Conservation (phyloP, 2,888 invertebrate genomes). For the Beris morrisii region DNA sequence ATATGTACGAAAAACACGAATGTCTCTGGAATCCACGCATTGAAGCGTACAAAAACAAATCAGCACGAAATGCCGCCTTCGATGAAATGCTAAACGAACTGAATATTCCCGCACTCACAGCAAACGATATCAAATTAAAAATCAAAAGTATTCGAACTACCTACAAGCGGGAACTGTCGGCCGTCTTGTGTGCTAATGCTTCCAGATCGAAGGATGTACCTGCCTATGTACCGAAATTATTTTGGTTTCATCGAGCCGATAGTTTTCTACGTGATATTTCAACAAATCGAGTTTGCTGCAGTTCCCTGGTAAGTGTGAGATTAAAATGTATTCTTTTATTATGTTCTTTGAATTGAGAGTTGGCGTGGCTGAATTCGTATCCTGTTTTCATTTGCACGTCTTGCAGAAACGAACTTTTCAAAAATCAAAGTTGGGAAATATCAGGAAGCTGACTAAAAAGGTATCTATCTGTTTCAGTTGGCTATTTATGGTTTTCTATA, state of each 20-base stretch:
- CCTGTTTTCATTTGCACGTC: no score
- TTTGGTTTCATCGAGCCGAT: slow-evolving; percentile 50
- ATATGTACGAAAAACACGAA: slow-evolving; percentile 49
- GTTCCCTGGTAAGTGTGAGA: slow-evolving; percentile 3
- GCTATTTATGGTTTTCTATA: no score
- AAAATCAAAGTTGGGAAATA: no score
- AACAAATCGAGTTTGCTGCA: slow-evolving; percentile 28
- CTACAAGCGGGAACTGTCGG: slow-evolving; percentile 50
- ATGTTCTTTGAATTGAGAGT: neutral
- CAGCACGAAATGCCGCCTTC: slow-evolving; percentile 48
- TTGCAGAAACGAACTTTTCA: no score
- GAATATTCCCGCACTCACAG: slow-evolving; percentile 47
- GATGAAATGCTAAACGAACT: slow-evolving; percentile 47
- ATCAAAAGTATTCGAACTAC: slow-evolving; percentile 54
- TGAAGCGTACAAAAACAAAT: slow-evolving; percentile 49
- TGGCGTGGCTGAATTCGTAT: neutral
- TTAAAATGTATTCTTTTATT: no score
- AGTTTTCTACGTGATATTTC: slow-evolving; percentile 48
- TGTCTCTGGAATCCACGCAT: slow-evolving; percentile 49
- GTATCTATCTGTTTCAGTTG: no score
- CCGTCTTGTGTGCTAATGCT: slow-evolving; percentile 44
- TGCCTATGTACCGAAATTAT: slow-evolving; percentile 47
- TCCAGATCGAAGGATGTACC: slow-evolving; percentile 22
- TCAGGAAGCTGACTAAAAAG: no score
- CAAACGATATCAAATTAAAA: slow-evolving; percentile 50